A percentile compares a stretch with the other conserved stretches of the same genome.
phyloP scores from a whole-genome alignment of 2,888 invertebrate genomes.

The Catocala fraxini region DNA sequence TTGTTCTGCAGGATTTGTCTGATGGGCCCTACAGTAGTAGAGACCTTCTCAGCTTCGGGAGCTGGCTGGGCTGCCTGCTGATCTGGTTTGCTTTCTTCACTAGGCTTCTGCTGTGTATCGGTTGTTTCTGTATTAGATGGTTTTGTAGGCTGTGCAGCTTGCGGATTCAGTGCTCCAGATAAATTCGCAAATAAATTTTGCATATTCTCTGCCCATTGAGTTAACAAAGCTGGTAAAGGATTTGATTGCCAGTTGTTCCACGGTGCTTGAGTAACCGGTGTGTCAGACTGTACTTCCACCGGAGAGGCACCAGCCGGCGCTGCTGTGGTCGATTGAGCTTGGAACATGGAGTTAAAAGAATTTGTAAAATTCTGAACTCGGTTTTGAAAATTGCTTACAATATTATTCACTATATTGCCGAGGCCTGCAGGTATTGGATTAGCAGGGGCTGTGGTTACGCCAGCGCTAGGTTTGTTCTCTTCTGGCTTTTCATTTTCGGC shows the following conservation, averaged over 20 bases:
- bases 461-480: constrained; percentile 10
- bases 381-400: constrained; percentile 37
- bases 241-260: too few species aligned
- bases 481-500: constrained; percentile 53
- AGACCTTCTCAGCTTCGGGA: background rate
- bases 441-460: constrained; percentile 13
- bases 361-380: constrained; percentile 45
- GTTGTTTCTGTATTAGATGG: background rate
- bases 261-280: background rate
- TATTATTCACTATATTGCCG: background rate
- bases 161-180: too few species aligned
- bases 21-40: constrained; percentile 53
- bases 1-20: constrained; percentile 62
- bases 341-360: too few species aligned
- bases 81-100: background rate
- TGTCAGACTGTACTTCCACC: constrained; percentile 12
- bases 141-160: too few species aligned
- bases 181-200: too few species aligned
- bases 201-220: too few species aligned
- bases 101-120: constrained; percentile 5
- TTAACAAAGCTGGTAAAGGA: too few species aligned
- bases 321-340: background rate
- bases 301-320: background rate
- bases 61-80: background rate
- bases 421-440: constrained; percentile 12